A percentile compares a stretch with the other conserved stretches of the same genome.
phyloP scores from a whole-genome alignment of 1,140 invertebrate species.

The Trichoplusia ni region DNA sequence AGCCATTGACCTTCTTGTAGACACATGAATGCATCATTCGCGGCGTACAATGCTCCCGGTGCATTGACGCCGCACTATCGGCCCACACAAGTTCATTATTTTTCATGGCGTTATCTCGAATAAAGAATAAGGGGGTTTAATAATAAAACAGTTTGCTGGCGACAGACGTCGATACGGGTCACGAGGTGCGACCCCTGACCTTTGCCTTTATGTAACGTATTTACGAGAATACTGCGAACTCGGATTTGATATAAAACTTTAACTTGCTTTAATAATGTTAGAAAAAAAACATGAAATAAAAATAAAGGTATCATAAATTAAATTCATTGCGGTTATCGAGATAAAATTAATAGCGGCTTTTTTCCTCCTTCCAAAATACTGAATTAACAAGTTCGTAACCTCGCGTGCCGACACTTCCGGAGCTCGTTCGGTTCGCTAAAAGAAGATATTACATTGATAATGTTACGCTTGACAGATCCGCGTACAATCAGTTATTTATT shows the following conservation, averaged over 20 bases:
- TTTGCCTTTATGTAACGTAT: conserved; percentile 1
- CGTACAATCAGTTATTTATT: not conserved
- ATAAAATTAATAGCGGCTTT: too few relatives aligned
- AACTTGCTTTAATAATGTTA: too few relatives aligned
- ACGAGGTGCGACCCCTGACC: conserved; percentile 1
- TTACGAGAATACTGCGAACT: not conserved
- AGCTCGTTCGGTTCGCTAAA: conserved; percentile 2
- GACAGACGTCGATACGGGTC: conserved; percentile 10
- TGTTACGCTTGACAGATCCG: conserved; percentile 6
- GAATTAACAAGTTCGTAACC: conserved; percentile 18
- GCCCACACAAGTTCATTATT: conserved; percentile 69
- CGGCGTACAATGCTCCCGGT: conserved; percentile 67
- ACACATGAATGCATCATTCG: conserved; percentile 75
- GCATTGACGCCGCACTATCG: conserved; percentile 66
- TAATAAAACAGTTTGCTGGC: conserved; percentile 32
- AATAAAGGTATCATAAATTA: too few relatives aligned
- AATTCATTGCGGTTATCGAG: conserved; percentile 18
- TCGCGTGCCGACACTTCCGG: conserved; percentile 23
- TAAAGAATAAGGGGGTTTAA: conserved; percentile 47
- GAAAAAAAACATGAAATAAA: too few relatives aligned
- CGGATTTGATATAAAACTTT: too few relatives aligned
- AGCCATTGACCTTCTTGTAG: conserved; percentile 75
- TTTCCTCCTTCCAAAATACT: conserved; percentile 19
- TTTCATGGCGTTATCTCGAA: conserved; percentile 57
- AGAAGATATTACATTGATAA: conserved; percentile 18